These are phyloP conservation scores for Orgyia antiqua DNA, from an alignment of 2,888 invertebrate genomes.

Conservation along the genomic window DNA sequence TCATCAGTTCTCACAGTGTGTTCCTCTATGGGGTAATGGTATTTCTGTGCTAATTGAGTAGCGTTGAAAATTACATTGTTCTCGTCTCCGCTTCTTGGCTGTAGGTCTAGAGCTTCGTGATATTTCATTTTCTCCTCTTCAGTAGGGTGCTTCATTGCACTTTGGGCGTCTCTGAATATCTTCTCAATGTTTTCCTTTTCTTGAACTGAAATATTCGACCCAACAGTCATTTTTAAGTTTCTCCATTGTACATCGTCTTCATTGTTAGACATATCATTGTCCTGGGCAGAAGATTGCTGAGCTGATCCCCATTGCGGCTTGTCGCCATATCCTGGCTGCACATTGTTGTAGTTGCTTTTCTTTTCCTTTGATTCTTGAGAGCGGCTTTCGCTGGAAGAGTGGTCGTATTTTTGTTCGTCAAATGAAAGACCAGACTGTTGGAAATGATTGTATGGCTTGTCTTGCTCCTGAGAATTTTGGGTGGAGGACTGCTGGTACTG, in stretches of 20 bases:
- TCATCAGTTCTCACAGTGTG: conserved; percentile 60
- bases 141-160: conserved; percentile 44
- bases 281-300: conserved; percentile 22
- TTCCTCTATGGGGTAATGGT: conserved; percentile 55
- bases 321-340: conserved; percentile 2
- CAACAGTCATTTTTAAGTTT: conserved; percentile 31
- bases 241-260: conserved; percentile 43
- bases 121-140: conserved; percentile 44
- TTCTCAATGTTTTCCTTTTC: conserved; percentile 41
- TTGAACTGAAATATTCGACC: conserved; percentile 29
- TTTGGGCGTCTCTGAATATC: conserved; percentile 51
- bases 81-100: conserved; percentile 21
- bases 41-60: conserved; percentile 46
- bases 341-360: conserved; percentile 4
- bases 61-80: conserved; percentile 40
- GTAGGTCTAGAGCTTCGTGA: conserved; percentile 38
- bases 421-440: neutral
- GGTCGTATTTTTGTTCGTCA: conserved; percentile 10
- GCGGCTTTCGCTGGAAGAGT: conserved; percentile 19
- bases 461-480: conserved; percentile 7
- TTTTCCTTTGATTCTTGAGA: conserved; percentile 24
- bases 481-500: neutral
- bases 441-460: neutral
- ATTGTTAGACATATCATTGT: conserved; percentile 20
- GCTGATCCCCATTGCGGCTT: conserved; percentile 30